Evolutionary conservation across 2,888 invertebrate genomes (phyloP).

Genomic region (Phytoseiulus persimilis): DNA sequence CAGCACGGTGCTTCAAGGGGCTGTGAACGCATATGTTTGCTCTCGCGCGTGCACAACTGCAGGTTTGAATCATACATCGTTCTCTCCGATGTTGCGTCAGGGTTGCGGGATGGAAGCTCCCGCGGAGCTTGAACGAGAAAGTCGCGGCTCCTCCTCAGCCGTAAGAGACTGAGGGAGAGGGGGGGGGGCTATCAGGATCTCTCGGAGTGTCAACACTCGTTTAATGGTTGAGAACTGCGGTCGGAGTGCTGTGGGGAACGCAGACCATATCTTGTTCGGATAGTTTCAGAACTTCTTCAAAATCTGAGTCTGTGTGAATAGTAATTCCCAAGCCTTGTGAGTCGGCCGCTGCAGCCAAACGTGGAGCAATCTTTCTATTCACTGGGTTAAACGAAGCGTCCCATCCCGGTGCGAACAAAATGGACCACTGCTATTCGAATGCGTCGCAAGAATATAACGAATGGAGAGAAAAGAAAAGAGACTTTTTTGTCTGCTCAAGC

Average conservation of each 20-base stretch:
- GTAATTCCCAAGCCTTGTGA: neutral
- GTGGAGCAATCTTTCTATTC: neutral
- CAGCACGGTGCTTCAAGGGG: too few species aligned
- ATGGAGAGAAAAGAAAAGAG: neutral
- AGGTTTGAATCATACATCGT: too few species aligned
- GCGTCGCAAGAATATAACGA: neutral
- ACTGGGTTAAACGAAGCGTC: neutral
- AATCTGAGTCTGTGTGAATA: neutral
- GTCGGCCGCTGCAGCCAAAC: neutral
- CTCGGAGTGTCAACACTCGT: too few species aligned
- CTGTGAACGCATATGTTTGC: too few species aligned
- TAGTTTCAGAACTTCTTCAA: neutral
- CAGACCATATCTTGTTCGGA: neutral
- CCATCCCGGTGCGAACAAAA: neutral
- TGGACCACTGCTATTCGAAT: neutral
- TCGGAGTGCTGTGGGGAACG: neutral
- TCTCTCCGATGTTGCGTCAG: too few species aligned
- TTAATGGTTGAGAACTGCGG: too few species aligned
- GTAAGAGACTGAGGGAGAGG: too few species aligned
- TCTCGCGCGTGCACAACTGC: too few species aligned
- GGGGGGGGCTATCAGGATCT: too few species aligned
- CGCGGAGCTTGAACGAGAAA: too few species aligned
- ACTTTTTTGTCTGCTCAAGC: neutral
- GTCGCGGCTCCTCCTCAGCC: too few species aligned
- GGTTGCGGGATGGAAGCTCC: too few species aligned